Conservation (phyloP, 2,797 vertebrate species). For the Phataginus tetradactyla region DNA sequence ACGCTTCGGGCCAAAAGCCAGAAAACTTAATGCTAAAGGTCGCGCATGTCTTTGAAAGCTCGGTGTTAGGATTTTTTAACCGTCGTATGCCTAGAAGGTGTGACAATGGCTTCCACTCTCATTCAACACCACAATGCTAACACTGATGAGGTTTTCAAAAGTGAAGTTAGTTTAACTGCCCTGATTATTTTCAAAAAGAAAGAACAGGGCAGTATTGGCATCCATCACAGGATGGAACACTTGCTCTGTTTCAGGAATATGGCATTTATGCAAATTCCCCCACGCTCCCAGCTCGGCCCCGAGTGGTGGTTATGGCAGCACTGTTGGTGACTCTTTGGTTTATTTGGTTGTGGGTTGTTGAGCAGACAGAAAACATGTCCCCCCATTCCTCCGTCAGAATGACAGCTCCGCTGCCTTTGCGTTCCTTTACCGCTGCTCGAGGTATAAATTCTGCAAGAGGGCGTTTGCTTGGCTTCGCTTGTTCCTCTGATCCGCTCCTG, state of each 20-base stretch:
- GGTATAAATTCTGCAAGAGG: not conserved
- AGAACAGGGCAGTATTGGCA: not conserved
- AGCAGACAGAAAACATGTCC: not conserved
- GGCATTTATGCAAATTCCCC: not conserved
- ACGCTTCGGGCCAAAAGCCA: not conserved
- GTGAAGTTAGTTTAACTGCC: not conserved
- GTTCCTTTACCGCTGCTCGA: not conserved
- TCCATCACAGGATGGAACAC: not conserved
- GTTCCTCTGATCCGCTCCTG: not conserved
- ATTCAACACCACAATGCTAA: not conserved
- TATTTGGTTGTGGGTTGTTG: not conserved
- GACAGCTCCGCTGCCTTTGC: not conserved
- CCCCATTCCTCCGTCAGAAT: not conserved
- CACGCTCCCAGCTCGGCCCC: not conserved
- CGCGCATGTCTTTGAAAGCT: not conserved
- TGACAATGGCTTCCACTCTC: not conserved
- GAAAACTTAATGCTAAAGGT: not conserved
- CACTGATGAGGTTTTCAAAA: not conserved
- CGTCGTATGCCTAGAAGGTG: not conserved
- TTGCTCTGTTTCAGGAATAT: not conserved
- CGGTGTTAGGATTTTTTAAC: not conserved
- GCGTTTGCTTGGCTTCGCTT: not conserved
- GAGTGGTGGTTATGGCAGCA: not conserved
- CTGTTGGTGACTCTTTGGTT: not conserved
- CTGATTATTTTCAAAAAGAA: slow-evolving; percentile 28